Evolutionary conservation across 2,888 invertebrate genomes (phyloP).

Genomic region (Gryllus longicercus): DNA sequence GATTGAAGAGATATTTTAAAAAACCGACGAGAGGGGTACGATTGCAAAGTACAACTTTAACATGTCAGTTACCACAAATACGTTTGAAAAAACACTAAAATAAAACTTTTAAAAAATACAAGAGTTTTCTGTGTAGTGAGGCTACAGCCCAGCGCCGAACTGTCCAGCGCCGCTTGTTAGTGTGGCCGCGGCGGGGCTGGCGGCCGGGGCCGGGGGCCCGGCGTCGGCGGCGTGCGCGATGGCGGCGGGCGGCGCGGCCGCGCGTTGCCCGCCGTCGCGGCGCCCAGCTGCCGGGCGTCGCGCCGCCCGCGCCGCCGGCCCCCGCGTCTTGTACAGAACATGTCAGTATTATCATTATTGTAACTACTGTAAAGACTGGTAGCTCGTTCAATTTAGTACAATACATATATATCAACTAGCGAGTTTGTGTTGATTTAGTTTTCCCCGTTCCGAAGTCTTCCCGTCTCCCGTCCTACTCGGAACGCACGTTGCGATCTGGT

Average conservation of each 20-base stretch:
- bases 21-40: no score
- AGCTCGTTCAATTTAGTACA: constrained; percentile 18
- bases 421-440: no score
- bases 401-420: background rate
- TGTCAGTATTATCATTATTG: constrained; percentile 21
- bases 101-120: no score
- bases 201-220: background rate
- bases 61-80: no score
- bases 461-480: no score
- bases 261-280: background rate
- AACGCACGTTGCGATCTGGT: no score
- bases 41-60: no score
- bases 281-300: background rate
- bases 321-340: background rate
- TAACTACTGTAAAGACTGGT: constrained; percentile 22
- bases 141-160: no score
- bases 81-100: no score
- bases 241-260: background rate
- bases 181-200: background rate
- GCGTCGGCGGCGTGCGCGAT: background rate
- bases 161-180: background rate
- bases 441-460: no score
- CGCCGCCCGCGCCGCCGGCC: background rate
- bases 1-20: no score
- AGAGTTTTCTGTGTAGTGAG: no score